Evolutionary conservation across 2,888 invertebrate species (phyloP).

Genomic region (Margaritifera margaritifera): DNA sequence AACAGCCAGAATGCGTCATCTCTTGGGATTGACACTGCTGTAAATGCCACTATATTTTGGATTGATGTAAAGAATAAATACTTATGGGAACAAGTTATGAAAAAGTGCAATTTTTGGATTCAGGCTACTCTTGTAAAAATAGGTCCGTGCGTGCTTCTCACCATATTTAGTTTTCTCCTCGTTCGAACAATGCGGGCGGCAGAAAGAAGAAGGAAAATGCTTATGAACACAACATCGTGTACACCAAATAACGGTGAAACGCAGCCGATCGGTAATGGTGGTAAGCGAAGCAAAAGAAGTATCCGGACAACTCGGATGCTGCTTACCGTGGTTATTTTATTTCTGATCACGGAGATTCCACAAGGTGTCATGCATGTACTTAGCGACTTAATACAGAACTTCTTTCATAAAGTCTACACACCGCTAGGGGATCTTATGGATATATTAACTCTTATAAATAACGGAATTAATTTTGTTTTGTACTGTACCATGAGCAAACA

Average conservation of each 20-base stretch:
- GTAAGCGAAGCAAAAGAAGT: constrained; percentile 63
- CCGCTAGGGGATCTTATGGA: constrained; percentile 86
- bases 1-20: constrained; percentile 7
- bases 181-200: constrained; percentile 72
- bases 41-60: constrained; percentile 58
- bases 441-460: constrained; percentile 90
- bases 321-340: constrained; percentile 88
- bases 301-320: constrained; percentile 92
- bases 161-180: constrained; percentile 77
- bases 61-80: constrained; percentile 76
- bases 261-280: constrained; percentile 40
- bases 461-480: constrained; percentile 92
- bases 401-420: constrained; percentile 78
- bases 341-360: constrained; percentile 91
- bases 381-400: constrained; percentile 84
- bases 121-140: constrained; percentile 94
- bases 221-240: constrained; percentile 49
- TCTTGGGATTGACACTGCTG: constrained; percentile 5
- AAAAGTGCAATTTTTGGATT: constrained; percentile 87
- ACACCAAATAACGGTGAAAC: constrained; percentile 50
- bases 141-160: constrained; percentile 90
- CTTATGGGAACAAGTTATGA: constrained; percentile 53
- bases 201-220: constrained; percentile 62
- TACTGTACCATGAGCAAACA: constrained; percentile 96
- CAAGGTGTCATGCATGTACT: constrained; percentile 84